These are phyloP conservation scores for Bombylius discolor DNA, from an alignment of 2,888 invertebrate genomes.

Conservation along the genomic window DNA sequence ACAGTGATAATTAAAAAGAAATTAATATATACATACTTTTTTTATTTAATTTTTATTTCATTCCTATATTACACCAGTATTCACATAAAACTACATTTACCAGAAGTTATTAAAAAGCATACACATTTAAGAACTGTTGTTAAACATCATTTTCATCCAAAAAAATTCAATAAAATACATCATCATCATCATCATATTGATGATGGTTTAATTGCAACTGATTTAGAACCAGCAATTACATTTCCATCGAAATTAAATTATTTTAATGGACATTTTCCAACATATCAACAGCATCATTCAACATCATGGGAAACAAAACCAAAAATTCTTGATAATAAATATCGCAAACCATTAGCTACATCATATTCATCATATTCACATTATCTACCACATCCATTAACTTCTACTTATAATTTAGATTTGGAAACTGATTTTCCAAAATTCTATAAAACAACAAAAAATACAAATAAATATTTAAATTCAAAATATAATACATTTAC, in stretches of 20 bases:
- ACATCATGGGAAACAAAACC: not conserved
- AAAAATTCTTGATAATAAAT: not conserved
- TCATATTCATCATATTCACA: not conserved
- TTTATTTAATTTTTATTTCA: not conserved
- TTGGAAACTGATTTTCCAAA: not conserved
- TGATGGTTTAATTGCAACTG: not conserved
- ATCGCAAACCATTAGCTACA: not conserved
- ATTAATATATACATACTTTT: not conserved
- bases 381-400: not conserved
- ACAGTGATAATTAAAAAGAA: not conserved
- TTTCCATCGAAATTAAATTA: not conserved
- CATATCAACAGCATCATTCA: not conserved
- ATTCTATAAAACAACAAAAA: not conserved
- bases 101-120: conserved; percentile 9
- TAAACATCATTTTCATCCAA: conserved; percentile 10
- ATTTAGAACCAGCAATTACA: not conserved
- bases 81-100: conserved; percentile 10
- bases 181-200: not conserved
- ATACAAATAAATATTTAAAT: not conserved
- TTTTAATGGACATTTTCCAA: not conserved
- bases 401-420: not conserved
- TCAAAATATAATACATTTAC: not conserved
- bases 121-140: conserved; percentile 7
- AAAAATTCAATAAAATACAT: conserved; percentile 1
- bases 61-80: not conserved